These are phyloP conservation scores for Gymnarchus niloticus DNA, from an alignment of 2,113 vertebrate genomes.

Conservation along the genomic window DNA sequence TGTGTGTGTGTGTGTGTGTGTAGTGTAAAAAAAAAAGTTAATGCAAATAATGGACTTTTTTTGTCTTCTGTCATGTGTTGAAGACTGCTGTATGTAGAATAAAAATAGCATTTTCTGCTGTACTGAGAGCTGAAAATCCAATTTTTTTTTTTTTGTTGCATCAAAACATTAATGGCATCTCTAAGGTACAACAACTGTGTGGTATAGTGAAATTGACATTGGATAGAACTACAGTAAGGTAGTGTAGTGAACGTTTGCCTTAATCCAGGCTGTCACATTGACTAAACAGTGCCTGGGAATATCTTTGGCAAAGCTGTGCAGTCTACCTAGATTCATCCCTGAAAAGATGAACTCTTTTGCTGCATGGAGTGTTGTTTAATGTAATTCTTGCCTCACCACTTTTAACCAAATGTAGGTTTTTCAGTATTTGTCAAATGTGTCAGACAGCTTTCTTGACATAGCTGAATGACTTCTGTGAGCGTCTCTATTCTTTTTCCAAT, in stretches of 20 bases:
- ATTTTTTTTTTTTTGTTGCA: background rate
- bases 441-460: constrained; percentile 44
- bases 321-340: background rate
- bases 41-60: background rate
- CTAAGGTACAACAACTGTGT: background rate
- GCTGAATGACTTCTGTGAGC: background rate
- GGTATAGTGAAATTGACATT: background rate
- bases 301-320: background rate
- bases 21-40: too few relatives aligned
- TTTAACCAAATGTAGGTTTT: background rate
- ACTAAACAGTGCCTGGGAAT: background rate
- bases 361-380: background rate
- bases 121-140: background rate
- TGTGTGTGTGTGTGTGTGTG: too few relatives aligned
- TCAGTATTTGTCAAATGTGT: constrained; percentile 33
- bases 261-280: background rate
- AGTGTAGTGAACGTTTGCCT: background rate
- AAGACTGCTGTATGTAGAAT: background rate
- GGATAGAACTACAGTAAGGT: background rate
- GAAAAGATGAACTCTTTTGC: background rate
- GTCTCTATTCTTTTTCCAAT: background rate
- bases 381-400: background rate
- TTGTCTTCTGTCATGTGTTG: background rate
- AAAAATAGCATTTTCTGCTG: background rate
- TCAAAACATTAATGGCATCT: background rate